A percentile compares a stretch with the other conserved stretches of the same genome.
Conservation (phyloP, 1,140 invertebrate species). For the Araneus ventricosus region DNA sequence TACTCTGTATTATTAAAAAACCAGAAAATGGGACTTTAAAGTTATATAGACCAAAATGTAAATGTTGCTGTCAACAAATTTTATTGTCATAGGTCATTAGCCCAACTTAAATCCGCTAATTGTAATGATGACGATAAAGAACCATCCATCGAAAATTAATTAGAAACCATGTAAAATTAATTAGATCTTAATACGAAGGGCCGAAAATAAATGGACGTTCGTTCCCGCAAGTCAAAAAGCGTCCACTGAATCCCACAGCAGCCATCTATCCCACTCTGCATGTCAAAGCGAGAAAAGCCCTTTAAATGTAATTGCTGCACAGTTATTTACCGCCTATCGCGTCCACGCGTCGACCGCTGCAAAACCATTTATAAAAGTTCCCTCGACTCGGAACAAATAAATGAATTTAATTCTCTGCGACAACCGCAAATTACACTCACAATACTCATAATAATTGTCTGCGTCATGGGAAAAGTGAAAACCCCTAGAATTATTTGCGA, state of each 20-base stretch:
- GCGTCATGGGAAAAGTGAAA: slow-evolving; percentile 73
- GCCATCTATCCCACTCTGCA: neutral
- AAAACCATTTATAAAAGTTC: slow-evolving; percentile 70
- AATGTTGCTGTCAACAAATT: no score
- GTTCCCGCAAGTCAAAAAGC: neutral
- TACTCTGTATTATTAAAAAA: no score
- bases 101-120: no score
- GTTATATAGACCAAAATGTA: no score
- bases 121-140: neutral
- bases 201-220: neutral
- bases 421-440: slow-evolving; percentile 73
- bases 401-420: slow-evolving; percentile 72
- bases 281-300: neutral
- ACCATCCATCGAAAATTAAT: neutral
- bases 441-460: slow-evolving; percentile 74
- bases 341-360: neutral
- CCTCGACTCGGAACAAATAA: slow-evolving; percentile 62
- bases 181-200: neutral
- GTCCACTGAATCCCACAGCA: neutral
- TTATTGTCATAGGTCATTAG: no score
- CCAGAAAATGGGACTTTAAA: no score
- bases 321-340: slow-evolving; percentile 39
- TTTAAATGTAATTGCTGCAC: neutral
- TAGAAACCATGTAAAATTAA: neutral
- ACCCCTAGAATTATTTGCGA: slow-evolving; percentile 62